Percentiles rank a stretch among this genome's conserved stretches.
Conservation (phyloP, 2,113 vertebrate species). For the Climacteris rufus region DNA sequence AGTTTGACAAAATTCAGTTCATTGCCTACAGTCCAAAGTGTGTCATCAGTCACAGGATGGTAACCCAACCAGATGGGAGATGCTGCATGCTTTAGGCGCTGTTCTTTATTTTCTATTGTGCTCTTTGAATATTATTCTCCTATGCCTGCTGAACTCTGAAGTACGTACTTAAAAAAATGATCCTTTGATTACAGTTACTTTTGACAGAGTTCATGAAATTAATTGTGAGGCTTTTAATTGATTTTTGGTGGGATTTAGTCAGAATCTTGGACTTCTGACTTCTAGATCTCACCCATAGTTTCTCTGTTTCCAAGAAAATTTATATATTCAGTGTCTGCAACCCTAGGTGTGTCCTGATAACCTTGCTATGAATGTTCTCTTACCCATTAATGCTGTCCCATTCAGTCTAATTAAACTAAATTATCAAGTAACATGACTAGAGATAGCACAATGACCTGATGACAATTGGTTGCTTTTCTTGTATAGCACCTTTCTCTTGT, state of each 20-base stretch:
- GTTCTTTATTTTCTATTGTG: not conserved
- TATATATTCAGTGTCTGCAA: not conserved
- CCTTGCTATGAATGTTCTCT: not conserved
- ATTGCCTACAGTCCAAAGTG: not conserved
- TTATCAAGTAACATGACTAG: not conserved
- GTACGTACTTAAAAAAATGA: not conserved
- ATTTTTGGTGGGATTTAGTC: not conserved
- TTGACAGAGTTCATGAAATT: not conserved
- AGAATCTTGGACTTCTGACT: not conserved
- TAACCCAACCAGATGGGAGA: not conserved
- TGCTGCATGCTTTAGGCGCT: not conserved
- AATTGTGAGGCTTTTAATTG: not conserved
- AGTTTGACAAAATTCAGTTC: not conserved
- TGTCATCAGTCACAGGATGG: not conserved
- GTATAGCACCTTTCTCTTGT: not conserved
- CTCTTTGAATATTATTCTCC: not conserved
- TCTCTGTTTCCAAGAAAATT: not conserved
- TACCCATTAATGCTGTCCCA: not conserved
- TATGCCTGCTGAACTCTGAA: not conserved
- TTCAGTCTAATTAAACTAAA: not conserved
- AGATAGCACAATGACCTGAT: not conserved
- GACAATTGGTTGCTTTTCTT: not conserved
- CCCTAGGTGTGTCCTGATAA: not conserved
- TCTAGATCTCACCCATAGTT: not conserved
- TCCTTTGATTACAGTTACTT: not conserved